Base-by-base conservation (phyloP, 2,113 vertebrate genomes). In the Melozone crissalis region DNA sequence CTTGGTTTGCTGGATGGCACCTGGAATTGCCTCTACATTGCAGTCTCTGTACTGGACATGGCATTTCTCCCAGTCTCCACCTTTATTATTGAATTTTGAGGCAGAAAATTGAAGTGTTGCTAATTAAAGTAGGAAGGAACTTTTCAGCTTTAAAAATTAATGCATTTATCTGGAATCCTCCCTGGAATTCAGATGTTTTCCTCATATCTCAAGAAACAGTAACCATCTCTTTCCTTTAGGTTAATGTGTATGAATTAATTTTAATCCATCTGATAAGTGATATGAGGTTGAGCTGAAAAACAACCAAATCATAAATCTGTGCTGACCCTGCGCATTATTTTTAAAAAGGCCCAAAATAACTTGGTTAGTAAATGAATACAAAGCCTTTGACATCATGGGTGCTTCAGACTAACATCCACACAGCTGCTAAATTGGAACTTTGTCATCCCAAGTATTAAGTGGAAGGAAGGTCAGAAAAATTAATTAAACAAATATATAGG, bases 401-500 rank as follows among this genome's bases (percentile, higher is more conserved):
- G 41, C 63, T 89, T 85, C 55, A 75, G 61, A 78, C 12, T 37
- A 52, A 43, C 31, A 49, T 37, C 44, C 74, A 73, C 39, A 43
- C 74, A 89, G 71, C 66, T 93, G 78, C 39, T 79, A 47, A 58
- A 95, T 87, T 76, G 69, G 47, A 79, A 69, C 16, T 51, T 89
- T 90, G 62, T 83, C 87, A 87, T 73, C 71, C 19, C 43, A 41
- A 51, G 49, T 61, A 41, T 69, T 68, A 84, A 73, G 66, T 18
- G n/a, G 55, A 82, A 91, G 62, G n/a, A 95, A 96, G 81, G 91
- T 87, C 89, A 95, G 41, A 85, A 51, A 76, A 89, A 95, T 87
- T 96, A 94, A 94, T 92, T 91, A 87, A 95, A 67, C 26, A 84
- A 92, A 93, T 79, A 92, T 11, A 65, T 43, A 63, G 68, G 33